Evolutionary conservation across 1,140 invertebrate species (phyloP), one percentile per base, ranked within the genome.

Genomic region (Sycophila sp.): DNA sequence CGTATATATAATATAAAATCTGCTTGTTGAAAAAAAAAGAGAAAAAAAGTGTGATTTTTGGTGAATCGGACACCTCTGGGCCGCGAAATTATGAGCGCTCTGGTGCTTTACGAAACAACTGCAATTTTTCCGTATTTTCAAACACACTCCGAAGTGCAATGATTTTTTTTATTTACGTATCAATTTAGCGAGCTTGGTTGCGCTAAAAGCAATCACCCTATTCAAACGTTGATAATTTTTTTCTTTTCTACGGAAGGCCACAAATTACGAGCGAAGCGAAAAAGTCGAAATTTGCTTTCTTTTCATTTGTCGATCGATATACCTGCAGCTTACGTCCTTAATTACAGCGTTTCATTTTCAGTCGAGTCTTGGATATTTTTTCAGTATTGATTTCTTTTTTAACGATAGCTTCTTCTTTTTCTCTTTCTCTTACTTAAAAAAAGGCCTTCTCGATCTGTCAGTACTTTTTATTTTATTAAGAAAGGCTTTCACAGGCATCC

Each of bases 191-290:
- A 34, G 34, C 45, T 36, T 32, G 7, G 19, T 40, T 60, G 49
- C 22, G 55, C 32, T 38, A 62, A 17, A 4, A 53, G 19, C 58
- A 62, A 40, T 45, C 19, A 36, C 32, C 53, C 32, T 4, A 45
- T 63, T 69, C 42, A 13, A 38, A 62, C 53, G 32, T 56, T 24
- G 64, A 70, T 49, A 64, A 62, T 64, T 64, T 69, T 53, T 28
- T 70, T 22, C 60, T 53, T 28, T 70, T 22, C 56, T 64, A 30
- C 32, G 26, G 40, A 70, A 70, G 68, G 68, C 68, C 68, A 70
- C 68, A 70, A 70, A 70, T 49, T 64, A 60, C 68, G 68, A 70
- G 68, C 49, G 24, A 64, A 63, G 68, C 59, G 59, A 63, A 64
- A 68, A 60, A 70, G 53, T 30, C 8, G 38, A 45, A 40, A 62